phyloP scores from a whole-genome alignment of 2,113 vertebrate species.

The Thunnus maccoyii region DNA sequence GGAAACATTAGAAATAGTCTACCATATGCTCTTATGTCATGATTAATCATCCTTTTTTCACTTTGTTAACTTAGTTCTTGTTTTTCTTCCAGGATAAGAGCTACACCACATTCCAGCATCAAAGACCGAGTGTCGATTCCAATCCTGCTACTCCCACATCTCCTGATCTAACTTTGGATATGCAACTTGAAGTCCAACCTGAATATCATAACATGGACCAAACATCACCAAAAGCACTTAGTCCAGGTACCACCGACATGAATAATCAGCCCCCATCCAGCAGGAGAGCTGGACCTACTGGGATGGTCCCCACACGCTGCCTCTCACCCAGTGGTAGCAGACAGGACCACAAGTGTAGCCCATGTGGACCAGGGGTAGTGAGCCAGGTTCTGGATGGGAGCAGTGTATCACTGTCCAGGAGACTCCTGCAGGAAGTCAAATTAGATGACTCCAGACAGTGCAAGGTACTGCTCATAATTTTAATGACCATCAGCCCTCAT shows the following conservation, averaged over 20 bases:
- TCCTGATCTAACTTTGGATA: slow-evolving; percentile 32
- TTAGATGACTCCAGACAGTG: slow-evolving; percentile 44
- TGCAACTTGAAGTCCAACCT: slow-evolving; percentile 30
- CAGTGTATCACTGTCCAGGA: slow-evolving; percentile 72
- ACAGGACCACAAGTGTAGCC: slow-evolving; percentile 32
- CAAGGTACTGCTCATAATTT: slow-evolving; percentile 57
- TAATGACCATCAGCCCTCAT: neutral
- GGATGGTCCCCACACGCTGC: slow-evolving; percentile 71
- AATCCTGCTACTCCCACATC: slow-evolving; percentile 43
- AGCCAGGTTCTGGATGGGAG: slow-evolving; percentile 22
- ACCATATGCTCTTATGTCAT: neutral
- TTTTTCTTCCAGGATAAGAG: slow-evolving; percentile 75
- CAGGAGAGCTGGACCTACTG: slow-evolving; percentile 37
- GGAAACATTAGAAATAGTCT: neutral
- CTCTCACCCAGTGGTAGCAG: slow-evolving; percentile 71
- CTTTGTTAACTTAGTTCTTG: neutral
- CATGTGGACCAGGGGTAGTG: slow-evolving; percentile 12
- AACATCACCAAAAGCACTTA: slow-evolving; percentile 32
- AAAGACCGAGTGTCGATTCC: slow-evolving; percentile 43
- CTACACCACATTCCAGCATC: slow-evolving; percentile 40
- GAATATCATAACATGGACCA: slow-evolving; percentile 18
- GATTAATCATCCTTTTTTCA: neutral
- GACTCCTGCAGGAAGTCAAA: slow-evolving; percentile 75
- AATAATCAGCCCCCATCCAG: slow-evolving; percentile 19
- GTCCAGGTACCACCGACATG: neutral